phyloP scores from a whole-genome alignment of 2,113 vertebrate genomes.

The pig (Sus scrofa) region T2T-Sscrofa CM000819.6:89442501-89443000 shows the following conservation, averaged over 20 bases:
- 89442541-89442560: neutral
- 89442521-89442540: neutral
- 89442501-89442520: neutral
- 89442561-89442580: rapidly evolving
- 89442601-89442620: neutral
- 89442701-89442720: neutral
- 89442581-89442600: neutral
- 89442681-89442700: neutral
- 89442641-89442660: neutral
- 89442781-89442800: neutral
- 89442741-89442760: neutral
- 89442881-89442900: neutral
- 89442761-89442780: neutral
- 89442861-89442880: neutral
- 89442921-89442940: neutral
- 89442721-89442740: neutral
- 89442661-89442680: neutral
- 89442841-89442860: neutral
- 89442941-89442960: neutral
- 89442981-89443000: neutral
- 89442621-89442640: neutral
- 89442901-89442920: neutral
- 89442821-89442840: neutral
- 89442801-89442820: neutral
- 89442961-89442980: neutral